Evolutionary conservation across 2,888 invertebrate species (phyloP).

Genomic region (Eulithis testata): DNA sequence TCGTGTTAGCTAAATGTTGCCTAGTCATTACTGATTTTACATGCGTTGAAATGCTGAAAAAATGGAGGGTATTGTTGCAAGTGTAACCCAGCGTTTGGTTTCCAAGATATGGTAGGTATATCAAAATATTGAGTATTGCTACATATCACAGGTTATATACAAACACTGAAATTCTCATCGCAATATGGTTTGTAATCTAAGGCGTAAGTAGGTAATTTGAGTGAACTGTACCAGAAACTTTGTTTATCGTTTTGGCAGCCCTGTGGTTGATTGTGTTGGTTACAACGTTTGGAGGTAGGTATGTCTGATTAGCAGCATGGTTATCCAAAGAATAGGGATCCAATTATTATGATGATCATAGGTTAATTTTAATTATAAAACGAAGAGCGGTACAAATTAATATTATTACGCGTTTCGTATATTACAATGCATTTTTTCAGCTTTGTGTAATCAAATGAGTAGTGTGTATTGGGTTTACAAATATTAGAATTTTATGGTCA

Average conservation of each 20-base stretch:
- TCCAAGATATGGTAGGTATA: neutral
- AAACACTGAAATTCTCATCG: conserved; percentile 1
- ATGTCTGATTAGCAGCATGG: conserved; percentile 36
- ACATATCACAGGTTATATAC: conserved; percentile 1
- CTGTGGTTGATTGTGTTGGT: conserved; percentile 57
- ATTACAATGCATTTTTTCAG: neutral
- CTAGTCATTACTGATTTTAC: conserved; percentile 1
- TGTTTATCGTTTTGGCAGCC: conserved; percentile 80
- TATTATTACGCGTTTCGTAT: neutral
- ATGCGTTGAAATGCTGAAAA: conserved; percentile 10
- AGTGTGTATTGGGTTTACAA: neutral
- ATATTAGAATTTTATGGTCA: neutral
- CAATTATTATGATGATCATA: conserved; percentile 8
- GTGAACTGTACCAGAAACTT: conserved; percentile 55
- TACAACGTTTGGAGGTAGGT: conserved; percentile 29
- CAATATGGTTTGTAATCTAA: conserved; percentile 13
- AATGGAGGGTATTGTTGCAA: conserved; percentile 6
- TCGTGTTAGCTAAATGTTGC: conserved; percentile 6
- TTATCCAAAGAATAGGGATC: neutral
- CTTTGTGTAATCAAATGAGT: neutral
- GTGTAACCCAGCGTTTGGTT: neutral
- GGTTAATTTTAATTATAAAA: conserved; percentile 7
- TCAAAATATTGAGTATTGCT: conserved; percentile 3
- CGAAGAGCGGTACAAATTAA: neutral
- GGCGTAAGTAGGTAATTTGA: conserved; percentile 10